Percentiles rank a stretch among this genome's conserved stretches.
Evolutionary conservation across 2,113 vertebrate species (phyloP).

Genomic region (Calcarius ornatus): DNA sequence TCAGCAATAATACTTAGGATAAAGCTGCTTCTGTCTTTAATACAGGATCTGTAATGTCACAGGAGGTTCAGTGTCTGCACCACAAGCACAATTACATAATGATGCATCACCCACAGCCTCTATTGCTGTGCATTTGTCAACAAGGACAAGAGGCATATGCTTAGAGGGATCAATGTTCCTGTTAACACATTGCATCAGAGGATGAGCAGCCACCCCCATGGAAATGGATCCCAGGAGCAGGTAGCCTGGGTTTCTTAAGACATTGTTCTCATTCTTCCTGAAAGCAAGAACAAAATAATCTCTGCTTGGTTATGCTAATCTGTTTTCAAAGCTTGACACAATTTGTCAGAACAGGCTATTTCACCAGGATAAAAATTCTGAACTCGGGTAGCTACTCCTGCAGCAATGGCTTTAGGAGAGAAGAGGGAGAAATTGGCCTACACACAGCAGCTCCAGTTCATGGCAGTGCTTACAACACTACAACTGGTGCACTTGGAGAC

Average conservation of each 20-base stretch:
- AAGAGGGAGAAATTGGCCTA: background rate
- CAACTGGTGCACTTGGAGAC: background rate
- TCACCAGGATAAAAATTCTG: background rate
- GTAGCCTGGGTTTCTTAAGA: background rate
- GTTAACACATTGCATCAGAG: background rate
- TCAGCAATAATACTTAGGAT: background rate
- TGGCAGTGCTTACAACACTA: background rate
- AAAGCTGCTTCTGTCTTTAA: conserved; percentile 53
- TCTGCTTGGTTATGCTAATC: background rate
- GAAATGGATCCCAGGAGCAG: background rate
- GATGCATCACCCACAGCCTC: background rate
- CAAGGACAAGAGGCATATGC: background rate
- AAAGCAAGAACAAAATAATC: background rate
- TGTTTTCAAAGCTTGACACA: background rate
- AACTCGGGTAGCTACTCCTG: background rate
- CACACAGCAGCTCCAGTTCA: background rate
- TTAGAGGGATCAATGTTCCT: background rate
- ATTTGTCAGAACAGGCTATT: background rate
- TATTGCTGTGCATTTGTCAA: background rate
- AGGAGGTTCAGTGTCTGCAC: background rate
- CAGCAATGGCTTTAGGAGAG: background rate
- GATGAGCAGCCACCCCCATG: background rate
- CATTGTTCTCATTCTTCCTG: background rate
- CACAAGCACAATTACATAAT: conserved; percentile 30
- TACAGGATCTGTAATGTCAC: conserved; percentile 42